Evolutionary conservation across 2,888 invertebrate genomes (phyloP), one percentile per base, ranked within the genome.

Genomic region (Galeopsomyia nigrocyanea): DNA sequence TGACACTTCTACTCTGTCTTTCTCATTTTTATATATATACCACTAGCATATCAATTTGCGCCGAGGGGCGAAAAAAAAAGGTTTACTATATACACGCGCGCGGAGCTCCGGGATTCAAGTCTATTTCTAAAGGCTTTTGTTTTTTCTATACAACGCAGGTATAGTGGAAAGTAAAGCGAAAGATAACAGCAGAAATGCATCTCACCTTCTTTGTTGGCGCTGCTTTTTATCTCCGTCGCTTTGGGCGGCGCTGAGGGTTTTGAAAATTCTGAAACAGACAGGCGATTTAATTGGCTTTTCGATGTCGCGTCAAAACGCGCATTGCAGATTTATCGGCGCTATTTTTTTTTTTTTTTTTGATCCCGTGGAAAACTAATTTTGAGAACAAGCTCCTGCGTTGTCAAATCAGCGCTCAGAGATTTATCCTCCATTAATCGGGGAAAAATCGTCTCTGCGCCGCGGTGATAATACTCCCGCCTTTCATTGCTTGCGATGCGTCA

Each of bases 201-300:
- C 89, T 92, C 87, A 93, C 93, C 92, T 88, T 93, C 93, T 90
- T 92, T 93, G 84, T 92, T 92, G 61, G 92, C 89, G 81, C 88
- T 91, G 87, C 92, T 93, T 84, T 92, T 92, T 90, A 93, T 93
- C 88, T 93, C 93, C 68, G 93, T 93, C 76, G 94, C 92, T 89
- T 94, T 91, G 75, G 95, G 93, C 76, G 95, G 93, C 72, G 93
- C 92, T 75, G 95, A 95, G 72, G 95, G 95, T 91, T 94, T 92
- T 68, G 94, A 95, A 84, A 95, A 95, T 90, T 95, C 95, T 95
- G 90, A 77, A 90, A 90, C 74, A 80, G 60, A 75, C 47, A 60
- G 21, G 60, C 49, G 14, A 53, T 84, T 79, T 68, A 75, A 69
- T 72, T 63, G 50, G 60, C 49, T 67, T 31, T 47, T 17, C 3